Evolutionary conservation across 1,140 invertebrate genomes (phyloP).

Genomic region (Zaprionus ghesquierei): DNA sequence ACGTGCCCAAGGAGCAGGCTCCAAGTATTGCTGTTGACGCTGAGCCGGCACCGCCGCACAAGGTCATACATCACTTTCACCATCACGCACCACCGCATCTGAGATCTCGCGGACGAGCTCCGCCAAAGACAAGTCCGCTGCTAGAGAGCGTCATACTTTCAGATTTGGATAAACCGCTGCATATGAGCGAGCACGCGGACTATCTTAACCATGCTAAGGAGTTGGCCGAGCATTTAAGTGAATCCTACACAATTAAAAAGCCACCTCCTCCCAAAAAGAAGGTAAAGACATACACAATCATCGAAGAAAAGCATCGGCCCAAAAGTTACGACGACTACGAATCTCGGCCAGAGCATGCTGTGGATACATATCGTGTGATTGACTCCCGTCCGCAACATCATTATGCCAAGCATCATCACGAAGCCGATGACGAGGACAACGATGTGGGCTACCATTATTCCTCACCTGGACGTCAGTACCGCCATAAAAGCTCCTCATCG

Average conservation of each 20-base stretch:
- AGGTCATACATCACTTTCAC: constrained; percentile 73
- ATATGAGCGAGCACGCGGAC: constrained; percentile 70
- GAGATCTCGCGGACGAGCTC: constrained; percentile 18
- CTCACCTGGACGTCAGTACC: constrained; percentile 17
- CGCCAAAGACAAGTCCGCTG: constrained; percentile 47
- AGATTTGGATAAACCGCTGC: constrained; percentile 65
- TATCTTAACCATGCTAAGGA: constrained; percentile 74
- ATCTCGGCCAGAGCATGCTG: constrained; percentile 40
- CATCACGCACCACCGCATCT: constrained; percentile 59
- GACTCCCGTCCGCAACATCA: constrained; percentile 43
- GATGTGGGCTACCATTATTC: constrained; percentile 57
- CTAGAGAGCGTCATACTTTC: constrained; percentile 69
- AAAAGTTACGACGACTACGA: constrained; percentile 41
- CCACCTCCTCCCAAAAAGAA: constrained; percentile 60
- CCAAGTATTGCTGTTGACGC: constrained; percentile 15
- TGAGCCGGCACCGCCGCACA: constrained; percentile 45
- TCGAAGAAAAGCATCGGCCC: constrained; percentile 58
- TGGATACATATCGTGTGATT: constrained; percentile 66
- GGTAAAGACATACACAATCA: constrained; percentile 71
- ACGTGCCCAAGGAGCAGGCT: constrained; percentile 64
- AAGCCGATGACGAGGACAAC: constrained; percentile 32
- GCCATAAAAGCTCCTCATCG: constrained; percentile 9
- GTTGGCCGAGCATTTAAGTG: constrained; percentile 56
- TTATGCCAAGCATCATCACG: constrained; percentile 8
- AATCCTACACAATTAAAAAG: constrained; percentile 54